Evolutionary conservation across 2,113 vertebrate species (phyloP).

Genomic region (Chamaetylas fuelleborni): DNA sequence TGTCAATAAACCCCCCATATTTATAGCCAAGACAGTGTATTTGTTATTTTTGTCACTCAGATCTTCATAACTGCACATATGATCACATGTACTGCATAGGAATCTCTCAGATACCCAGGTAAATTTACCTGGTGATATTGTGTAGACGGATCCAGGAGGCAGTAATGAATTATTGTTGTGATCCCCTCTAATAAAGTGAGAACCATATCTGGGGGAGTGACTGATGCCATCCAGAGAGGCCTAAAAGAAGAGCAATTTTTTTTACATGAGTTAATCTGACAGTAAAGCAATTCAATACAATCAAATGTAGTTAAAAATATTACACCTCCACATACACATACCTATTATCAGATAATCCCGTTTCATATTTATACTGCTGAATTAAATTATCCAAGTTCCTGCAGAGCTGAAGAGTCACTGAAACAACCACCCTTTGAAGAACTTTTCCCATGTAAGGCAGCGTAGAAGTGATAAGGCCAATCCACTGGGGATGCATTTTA

Average conservation of each 20-base stretch:
- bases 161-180: slow-evolving; percentile 97
- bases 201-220: slow-evolving; percentile 94
- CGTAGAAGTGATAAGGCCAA: slow-evolving; percentile 92
- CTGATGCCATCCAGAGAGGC: slow-evolving; percentile 92
- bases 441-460: slow-evolving; percentile 97
- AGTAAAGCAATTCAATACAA: not conserved
- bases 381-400: slow-evolving; percentile 96
- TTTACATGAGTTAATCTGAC: not conserved
- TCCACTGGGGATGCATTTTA: slow-evolving; percentile 99
- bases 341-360: slow-evolving; percentile 87
- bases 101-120: not conserved
- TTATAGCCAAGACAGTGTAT: not conserved
- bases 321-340: slow-evolving; percentile 23
- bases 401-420: slow-evolving; percentile 95
- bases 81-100: not conserved
- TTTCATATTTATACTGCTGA: slow-evolving; percentile 96
- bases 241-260: slow-evolving; percentile 66
- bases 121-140: slow-evolving; percentile 94
- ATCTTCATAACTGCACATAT: not conserved
- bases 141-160: slow-evolving; percentile 90
- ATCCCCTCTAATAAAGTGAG: slow-evolving; percentile 95
- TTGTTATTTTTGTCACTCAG: not conserved
- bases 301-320: not conserved
- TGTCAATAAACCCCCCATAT: not conserved
- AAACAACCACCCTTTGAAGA: slow-evolving; percentile 91